phyloP scores from a whole-genome alignment of 1,140 invertebrate genomes.

The Drosophila nigromelanica region DNA sequence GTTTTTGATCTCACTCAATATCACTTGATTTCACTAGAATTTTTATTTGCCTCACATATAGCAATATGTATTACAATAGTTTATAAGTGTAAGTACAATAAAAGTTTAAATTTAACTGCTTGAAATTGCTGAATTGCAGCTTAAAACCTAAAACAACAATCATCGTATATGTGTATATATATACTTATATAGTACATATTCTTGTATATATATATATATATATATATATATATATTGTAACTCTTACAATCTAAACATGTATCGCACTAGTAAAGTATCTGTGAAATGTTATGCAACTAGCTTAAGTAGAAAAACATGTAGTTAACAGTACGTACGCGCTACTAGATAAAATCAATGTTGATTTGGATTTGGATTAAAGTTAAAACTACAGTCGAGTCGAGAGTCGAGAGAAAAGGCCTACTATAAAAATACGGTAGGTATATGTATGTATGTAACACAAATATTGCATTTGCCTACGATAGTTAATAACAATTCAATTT shows the following conservation, averaged over 20 bases:
- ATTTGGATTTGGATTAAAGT: conserved; percentile 51
- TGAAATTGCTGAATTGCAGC: conserved; percentile 59
- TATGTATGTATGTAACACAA: conserved; percentile 61
- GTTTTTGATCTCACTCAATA: conserved; percentile 84
- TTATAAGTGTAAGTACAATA: conserved; percentile 66
- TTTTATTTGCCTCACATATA: conserved; percentile 50
- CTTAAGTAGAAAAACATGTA: conserved; percentile 73
- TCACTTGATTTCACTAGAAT: conserved; percentile 82
- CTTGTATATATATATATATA: conserved; percentile 29
- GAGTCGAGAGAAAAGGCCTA: conserved; percentile 72
- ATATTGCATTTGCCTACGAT: conserved; percentile 74
- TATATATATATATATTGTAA: conserved; percentile 33
- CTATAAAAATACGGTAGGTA: conserved; percentile 74
- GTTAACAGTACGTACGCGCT: conserved; percentile 73
- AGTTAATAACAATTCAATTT: conserved; percentile 79
- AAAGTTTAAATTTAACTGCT: conserved; percentile 70
- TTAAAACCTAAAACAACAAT: conserved; percentile 79
- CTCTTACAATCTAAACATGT: conserved; percentile 65
- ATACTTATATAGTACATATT: conserved; percentile 17
- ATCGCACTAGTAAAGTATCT: conserved; percentile 74
- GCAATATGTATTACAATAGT: conserved; percentile 38
- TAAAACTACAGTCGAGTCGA: conserved; percentile 69
- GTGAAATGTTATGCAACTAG: conserved; percentile 63
- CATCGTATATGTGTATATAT: conserved; percentile 48
- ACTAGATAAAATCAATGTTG: conserved; percentile 63